Conservation (phyloP, 2,888 invertebrate species). For the Desoria tigrina region DNA sequence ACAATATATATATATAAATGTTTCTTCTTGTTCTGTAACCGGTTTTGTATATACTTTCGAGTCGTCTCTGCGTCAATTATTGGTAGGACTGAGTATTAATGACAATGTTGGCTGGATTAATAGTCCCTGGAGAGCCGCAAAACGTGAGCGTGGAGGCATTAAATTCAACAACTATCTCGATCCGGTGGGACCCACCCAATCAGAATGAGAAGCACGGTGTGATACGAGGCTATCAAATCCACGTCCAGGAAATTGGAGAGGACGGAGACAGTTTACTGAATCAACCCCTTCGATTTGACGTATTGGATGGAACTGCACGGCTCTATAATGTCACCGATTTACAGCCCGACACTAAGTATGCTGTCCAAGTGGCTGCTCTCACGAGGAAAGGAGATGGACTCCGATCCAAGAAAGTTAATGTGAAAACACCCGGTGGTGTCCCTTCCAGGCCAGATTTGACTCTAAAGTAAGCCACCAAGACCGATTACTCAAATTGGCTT, state of each 20-base stretch:
- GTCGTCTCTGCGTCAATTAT: neutral
- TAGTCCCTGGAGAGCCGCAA: slow-evolving; percentile 97
- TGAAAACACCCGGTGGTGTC: slow-evolving; percentile 91
- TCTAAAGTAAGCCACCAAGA: slow-evolving; percentile 67
- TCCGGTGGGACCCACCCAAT: slow-evolving; percentile 90
- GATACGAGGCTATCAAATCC: slow-evolving; percentile 94
- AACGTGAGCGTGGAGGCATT: slow-evolving; percentile 83
- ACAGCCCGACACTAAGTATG: slow-evolving; percentile 93
- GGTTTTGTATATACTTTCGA: neutral
- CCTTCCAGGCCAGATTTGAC: slow-evolving; percentile 80
- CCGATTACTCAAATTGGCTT: neutral
- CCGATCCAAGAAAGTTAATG: slow-evolving; percentile 78
- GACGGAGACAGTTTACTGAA: slow-evolving; percentile 80
- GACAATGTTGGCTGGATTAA: slow-evolving; percentile 47
- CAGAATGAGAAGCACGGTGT: slow-evolving; percentile 91
- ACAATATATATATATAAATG: neutral
- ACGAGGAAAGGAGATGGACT: slow-evolving; percentile 97
- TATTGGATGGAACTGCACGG: slow-evolving; percentile 76
- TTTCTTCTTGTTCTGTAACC: neutral
- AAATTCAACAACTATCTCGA: slow-evolving; percentile 94
- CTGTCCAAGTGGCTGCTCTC: slow-evolving; percentile 90
- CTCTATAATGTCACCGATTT: slow-evolving; percentile 79
- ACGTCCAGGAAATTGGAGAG: slow-evolving; percentile 85
- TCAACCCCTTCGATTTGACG: slow-evolving; percentile 82
- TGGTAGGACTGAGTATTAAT: slow-evolving; percentile 7